Evolutionary conservation across 2,797 vertebrate genomes (phyloP), one percentile per base, ranked within the genome.

Genomic region (Hipposideros larvatus): DNA sequence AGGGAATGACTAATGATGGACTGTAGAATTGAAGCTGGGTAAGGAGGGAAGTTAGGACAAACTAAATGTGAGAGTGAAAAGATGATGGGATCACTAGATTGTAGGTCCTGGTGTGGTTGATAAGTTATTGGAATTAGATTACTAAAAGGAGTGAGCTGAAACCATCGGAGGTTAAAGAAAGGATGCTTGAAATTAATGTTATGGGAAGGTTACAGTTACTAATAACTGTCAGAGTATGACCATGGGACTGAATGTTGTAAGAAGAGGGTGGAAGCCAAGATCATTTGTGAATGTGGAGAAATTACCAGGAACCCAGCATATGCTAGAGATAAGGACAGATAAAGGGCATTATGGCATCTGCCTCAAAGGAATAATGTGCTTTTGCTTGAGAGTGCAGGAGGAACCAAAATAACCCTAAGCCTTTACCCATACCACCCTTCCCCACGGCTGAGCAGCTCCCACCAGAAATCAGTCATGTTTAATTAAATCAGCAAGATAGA

Each of bases 91-190:
- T 83, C 61, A 53, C 19, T 71, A 63, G 55, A 31, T 48, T 83
- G 24, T 83, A 61, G 46, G 5, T 91, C 75, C 19, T 59, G 48
- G 10, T 66, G 26, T 73, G 41, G 10, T 5, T 90, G 37, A 51
- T 80, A 79, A 16, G 43, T 21, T 95, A 13, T 90, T 68, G 51
- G 74, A 71, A 46, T 79, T 95, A 87, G 59, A 31, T 83, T 87
- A 65, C 37, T 94, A 82, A 77, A 68, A 75, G 16, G 41, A 82
- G 28, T 70, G 11, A 87, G 24, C 53, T 57, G 31, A 48, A 87
- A 83, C 66, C 70, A 63, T 68, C 11, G 41, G 26, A 73, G 28
- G 7, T 82, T 46, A 82, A 74, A 96, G 8, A 87, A 19, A 87
- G 24, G 8, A 18, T 88, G 57, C 73, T 79, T 85, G 71, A 78